Conservation (phyloP, 2,888 invertebrate genomes). For the Anorthoa munda region DNA sequence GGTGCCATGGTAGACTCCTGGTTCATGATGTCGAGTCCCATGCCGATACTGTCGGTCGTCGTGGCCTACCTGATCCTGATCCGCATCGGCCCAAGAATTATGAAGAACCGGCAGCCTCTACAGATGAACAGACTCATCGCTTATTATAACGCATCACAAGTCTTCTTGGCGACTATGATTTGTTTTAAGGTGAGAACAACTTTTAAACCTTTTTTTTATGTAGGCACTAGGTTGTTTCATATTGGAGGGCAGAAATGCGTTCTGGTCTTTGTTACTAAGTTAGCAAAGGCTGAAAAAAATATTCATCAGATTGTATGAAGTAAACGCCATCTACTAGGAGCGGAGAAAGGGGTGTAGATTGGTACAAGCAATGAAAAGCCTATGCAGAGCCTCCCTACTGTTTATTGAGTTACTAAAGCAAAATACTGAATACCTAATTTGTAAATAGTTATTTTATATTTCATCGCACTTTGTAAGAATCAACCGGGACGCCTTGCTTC, state of each 20-base stretch:
- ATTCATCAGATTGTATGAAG: neutral
- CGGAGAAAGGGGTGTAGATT: too few species aligned
- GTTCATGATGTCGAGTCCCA: slow-evolving; percentile 95
- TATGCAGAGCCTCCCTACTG: too few species aligned
- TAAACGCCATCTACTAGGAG: neutral
- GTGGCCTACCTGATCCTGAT: slow-evolving; percentile 93
- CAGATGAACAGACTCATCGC: slow-evolving; percentile 94
- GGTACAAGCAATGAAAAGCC: neutral
- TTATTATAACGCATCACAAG: slow-evolving; percentile 97
- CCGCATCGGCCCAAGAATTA: slow-evolving; percentile 93
- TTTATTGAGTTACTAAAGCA: too few species aligned
- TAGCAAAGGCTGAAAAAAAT: too few species aligned
- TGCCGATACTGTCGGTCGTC: slow-evolving; percentile 92
- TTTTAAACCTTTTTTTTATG: too few species aligned
- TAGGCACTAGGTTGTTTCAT: too few species aligned
- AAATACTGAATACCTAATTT: too few species aligned
- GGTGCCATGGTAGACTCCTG: slow-evolving; percentile 95
- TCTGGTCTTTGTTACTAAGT: too few species aligned
- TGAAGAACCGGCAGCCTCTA: slow-evolving; percentile 93
- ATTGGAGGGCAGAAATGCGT: too few species aligned
- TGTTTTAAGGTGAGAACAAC: slow-evolving; percentile 81
- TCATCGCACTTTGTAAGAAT: too few species aligned
- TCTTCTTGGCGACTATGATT: slow-evolving; percentile 92
- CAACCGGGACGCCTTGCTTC: too few species aligned
- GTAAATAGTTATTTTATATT: too few species aligned